phyloP scores from a whole-genome alignment of 2,888 invertebrate species.

The Microctonus aethiopoides region DNA sequence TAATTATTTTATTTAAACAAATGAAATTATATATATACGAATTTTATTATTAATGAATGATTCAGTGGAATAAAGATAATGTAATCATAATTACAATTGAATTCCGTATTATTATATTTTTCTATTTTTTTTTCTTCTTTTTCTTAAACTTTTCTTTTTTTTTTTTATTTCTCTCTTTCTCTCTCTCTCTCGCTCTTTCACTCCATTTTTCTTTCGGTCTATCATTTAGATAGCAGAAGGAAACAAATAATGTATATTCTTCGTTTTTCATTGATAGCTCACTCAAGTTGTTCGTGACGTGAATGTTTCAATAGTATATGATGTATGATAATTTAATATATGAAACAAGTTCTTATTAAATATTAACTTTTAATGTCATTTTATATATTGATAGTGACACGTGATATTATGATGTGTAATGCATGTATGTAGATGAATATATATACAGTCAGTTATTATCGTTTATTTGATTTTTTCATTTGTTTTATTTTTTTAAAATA shows the following conservation, averaged over 20 bases:
- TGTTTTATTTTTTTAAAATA: not conserved
- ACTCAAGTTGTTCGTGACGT: not conserved
- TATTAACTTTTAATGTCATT: slow-evolving; percentile 8
- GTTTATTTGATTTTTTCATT: not conserved
- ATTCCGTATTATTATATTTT: not conserved
- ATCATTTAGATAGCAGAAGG: not conserved
- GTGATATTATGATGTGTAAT: slow-evolving; percentile 11
- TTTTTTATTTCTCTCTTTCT: not conserved
- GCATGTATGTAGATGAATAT: too few species aligned
- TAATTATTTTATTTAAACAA: too few species aligned
- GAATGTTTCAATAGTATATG: not conserved
- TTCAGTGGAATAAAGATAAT: not conserved
- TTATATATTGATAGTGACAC: slow-evolving; percentile 13
- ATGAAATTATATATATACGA: not conserved
- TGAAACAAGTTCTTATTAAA: not conserved
- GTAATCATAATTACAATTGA: not conserved
- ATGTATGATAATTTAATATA: not conserved
- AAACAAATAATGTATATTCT: slow-evolving; percentile 12
- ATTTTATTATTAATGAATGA: not conserved
- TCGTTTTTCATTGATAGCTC: slow-evolving; percentile 8
- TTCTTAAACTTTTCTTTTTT: not conserved
- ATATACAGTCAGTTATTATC: not conserved
- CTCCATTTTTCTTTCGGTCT: not conserved
- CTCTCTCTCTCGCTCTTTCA: not conserved
- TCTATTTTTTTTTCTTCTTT: not conserved